A percentile compares a stretch with the other conserved stretches of the same genome.
Evolutionary conservation across 2,888 invertebrate species (phyloP).

Genomic region (Elmis aenea): DNA sequence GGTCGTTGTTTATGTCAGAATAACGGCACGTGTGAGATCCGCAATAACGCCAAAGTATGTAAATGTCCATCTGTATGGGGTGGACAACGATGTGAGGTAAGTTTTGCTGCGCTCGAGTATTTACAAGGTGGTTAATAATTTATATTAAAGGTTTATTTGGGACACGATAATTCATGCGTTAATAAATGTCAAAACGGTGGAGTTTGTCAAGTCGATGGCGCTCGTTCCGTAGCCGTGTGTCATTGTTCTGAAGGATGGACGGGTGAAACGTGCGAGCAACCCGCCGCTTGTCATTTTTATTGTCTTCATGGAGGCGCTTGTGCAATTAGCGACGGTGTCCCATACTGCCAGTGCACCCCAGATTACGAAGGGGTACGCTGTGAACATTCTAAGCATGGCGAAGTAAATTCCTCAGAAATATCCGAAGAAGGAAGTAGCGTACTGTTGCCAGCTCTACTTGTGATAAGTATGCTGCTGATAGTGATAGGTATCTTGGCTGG

Average conservation of each 20-base stretch:
- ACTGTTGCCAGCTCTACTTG: conserved; percentile 17
- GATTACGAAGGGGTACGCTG: conserved; percentile 49
- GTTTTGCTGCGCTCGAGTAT: conserved; percentile 14
- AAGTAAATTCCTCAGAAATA: conserved; percentile 12
- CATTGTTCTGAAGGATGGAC: conserved; percentile 55
- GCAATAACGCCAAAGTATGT: conserved; percentile 49
- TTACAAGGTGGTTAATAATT: neutral
- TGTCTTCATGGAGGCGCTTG: conserved; percentile 55
- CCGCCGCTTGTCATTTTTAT: conserved; percentile 46
- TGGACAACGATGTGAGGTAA: conserved; percentile 53
- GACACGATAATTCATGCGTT: conserved; percentile 59
- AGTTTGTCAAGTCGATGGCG: conserved; percentile 54
- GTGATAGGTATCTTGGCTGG: conserved; percentile 28
- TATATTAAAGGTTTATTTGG: conserved; percentile 46
- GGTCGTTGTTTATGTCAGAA: conserved; percentile 28
- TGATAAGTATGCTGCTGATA: conserved; percentile 20
- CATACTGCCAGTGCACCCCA: conserved; percentile 46
- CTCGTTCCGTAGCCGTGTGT: conserved; percentile 50
- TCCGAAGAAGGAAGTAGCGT: conserved; percentile 9
- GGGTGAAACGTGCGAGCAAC: conserved; percentile 53
- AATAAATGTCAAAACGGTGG: conserved; percentile 55
- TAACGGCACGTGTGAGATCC: conserved; percentile 36
- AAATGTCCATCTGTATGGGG: conserved; percentile 54
- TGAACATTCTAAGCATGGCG: conserved; percentile 33
- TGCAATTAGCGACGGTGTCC: conserved; percentile 37